Base-by-base conservation (phyloP, 2,797 vertebrate species). In the Novumbra hubbsi region DNA sequence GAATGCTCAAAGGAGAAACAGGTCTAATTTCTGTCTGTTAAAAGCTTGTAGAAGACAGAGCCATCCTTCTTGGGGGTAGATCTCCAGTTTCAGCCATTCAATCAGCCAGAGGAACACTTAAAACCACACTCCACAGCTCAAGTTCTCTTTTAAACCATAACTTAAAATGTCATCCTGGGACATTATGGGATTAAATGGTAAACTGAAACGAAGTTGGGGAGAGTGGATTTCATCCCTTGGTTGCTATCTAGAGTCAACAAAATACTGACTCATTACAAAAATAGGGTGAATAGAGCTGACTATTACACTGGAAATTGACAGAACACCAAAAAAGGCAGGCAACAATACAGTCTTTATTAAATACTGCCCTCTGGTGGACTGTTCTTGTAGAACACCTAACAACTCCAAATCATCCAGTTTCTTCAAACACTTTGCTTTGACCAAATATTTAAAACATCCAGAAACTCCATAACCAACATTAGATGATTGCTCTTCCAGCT, bases 11-110 rank as follows among this genome's bases (percentile, higher is more conserved):
- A 84, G 80, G 88, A 88, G 76, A 70, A 80, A 87, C 84, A 82
- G 86, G 65, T 86, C 85, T 88, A 86, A 88, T 87, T 90, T 76
- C 79, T 83, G 55, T 73, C 78, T 83, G 79, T 87, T 87, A 80
- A 77, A 84, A 85, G 80, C 86, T 83, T 87, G 87, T 89, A 78
- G 34, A 62, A 83, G 80, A 87, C 84, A 87, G 85, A 82, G 74
- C 74, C 85, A 75, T 48, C 77, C 89, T 86, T 79, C 84, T 83
- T 50, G 77, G 77, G 70, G 78, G 57, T 55, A 52, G 77, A 71
- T 81, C 82, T 93, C 89, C 49, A 48, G 81, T 93, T 91, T 86
- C 89, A 83, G 73, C 76, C 85, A 71, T 83, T 87, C 81, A 88
- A 84, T 88, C 85, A 80, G 52, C 84, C 76, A 72, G 55, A 82